phyloP scores from a whole-genome alignment of 2,797 vertebrate genomes.

The Danio choprae region DNA sequence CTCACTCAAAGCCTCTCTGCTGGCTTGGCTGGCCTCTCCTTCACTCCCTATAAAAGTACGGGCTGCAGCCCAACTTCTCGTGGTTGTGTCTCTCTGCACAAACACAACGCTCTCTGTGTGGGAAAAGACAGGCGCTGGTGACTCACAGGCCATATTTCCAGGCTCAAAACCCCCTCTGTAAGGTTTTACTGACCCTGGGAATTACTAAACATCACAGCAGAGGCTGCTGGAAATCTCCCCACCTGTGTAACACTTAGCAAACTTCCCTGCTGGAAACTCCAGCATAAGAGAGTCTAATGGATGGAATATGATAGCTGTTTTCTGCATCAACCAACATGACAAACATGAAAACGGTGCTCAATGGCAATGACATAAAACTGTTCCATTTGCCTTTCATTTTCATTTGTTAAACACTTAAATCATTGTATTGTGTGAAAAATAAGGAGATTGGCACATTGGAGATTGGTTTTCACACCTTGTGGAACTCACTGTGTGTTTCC shows the following conservation, averaged over 20 bases:
- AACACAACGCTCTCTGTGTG: conserved; percentile 47
- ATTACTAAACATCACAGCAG: conserved; percentile 8
- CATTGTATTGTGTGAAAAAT: too few species aligned
- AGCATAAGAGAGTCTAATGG: neutral
- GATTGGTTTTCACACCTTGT: too few species aligned
- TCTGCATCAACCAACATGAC: too few species aligned
- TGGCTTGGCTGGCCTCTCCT: conserved; percentile 58
- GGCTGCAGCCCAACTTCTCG: conserved; percentile 32
- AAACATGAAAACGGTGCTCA: too few species aligned
- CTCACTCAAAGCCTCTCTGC: conserved; percentile 43
- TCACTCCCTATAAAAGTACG: conserved; percentile 54
- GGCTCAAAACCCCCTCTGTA: conserved; percentile 22
- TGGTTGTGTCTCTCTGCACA: conserved; percentile 24
- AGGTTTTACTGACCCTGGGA: conserved; percentile 8
- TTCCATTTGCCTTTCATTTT: too few species aligned
- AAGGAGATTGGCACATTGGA: too few species aligned
- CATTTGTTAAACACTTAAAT: too few species aligned
- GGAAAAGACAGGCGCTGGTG: conserved; percentile 49
- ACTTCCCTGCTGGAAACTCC: conserved; percentile 3
- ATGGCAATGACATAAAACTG: too few species aligned
- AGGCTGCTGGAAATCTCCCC: conserved; percentile 17
- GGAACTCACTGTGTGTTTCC: too few species aligned
- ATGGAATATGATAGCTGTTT: too few species aligned
- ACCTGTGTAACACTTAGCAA: neutral
- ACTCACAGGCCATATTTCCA: conserved; percentile 33